These are phyloP conservation scores for Branchinecta sandiegonensis DNA, from an alignment of 2,888 invertebrate genomes.

Conservation along the genomic window DNA sequence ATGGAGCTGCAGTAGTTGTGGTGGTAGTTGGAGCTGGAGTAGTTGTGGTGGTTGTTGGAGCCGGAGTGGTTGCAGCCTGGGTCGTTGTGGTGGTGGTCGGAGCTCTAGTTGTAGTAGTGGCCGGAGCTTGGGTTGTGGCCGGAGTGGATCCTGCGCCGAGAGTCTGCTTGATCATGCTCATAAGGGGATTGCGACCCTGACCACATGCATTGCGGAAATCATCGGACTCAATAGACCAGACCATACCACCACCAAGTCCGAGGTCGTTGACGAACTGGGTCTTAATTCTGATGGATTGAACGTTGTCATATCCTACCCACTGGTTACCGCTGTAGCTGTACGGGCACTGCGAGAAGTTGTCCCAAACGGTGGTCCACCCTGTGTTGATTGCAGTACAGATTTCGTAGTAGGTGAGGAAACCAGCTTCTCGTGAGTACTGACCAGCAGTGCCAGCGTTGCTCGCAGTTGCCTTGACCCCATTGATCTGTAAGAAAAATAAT, in stretches of 20 bases:
- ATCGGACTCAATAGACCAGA: constrained; percentile 67
- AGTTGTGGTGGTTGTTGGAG: not conserved
- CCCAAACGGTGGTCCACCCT: constrained; percentile 26
- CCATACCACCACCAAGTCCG: constrained; percentile 48
- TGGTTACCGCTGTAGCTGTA: constrained; percentile 28
- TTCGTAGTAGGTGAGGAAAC: constrained; percentile 24
- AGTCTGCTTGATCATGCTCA: constrained; percentile 42
- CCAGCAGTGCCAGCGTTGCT: constrained; percentile 27
- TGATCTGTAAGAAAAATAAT: constrained; percentile 2
- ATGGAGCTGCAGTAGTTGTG: not conserved
- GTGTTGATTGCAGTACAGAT: constrained; percentile 18
- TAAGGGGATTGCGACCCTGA: constrained; percentile 42
- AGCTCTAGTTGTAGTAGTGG: not conserved
- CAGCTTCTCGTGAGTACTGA: constrained; percentile 27
- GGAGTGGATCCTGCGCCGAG: constrained; percentile 27
- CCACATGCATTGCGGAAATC: constrained; percentile 52
- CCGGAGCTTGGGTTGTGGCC: not conserved
- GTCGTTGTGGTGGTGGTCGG: not conserved
- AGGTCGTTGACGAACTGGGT: constrained; percentile 20
- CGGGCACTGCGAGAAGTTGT: constrained; percentile 27
- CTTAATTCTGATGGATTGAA: constrained; percentile 28
- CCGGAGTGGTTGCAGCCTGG: not conserved
- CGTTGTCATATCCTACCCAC: constrained; percentile 31
- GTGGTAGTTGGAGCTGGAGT: not conserved
- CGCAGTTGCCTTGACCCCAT: constrained; percentile 25